Base-by-base conservation (phyloP, 1,140 invertebrate species). In the Euura saliciscinereae region DNA sequence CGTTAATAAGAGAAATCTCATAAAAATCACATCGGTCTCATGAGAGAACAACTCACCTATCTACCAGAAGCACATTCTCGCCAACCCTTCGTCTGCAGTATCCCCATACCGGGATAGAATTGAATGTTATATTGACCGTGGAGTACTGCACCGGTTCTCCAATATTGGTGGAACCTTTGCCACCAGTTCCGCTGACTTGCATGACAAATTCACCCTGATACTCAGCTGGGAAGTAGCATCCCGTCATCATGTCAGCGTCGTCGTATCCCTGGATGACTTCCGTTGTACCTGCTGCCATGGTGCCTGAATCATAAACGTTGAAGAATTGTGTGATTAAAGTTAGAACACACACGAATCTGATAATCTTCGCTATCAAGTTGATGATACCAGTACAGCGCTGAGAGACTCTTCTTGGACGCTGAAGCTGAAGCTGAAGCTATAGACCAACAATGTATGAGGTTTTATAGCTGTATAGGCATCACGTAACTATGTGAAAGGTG, bases 151-250 rank as follows among this genome's bases (percentile, higher is more conserved):
- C 88, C 45, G 86, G 87, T 59, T 89, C 86, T 46, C 83, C 82
- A 3, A 76, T 80, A 77, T 83, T 86, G 28, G 78, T 79, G 59
- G 86, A 85, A 69, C 81, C 79, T 70, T 75, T 77, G 59, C 78
- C 80, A 67, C 80, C 80, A 66, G 79, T 84, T 68, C 85, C 83
- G 77, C 83, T 88, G 68, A 89, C 89, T 85, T 93, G 92, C 84
- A 90, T 92, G 71, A 91, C 81, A 81, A 90, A 93, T 73, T 91
- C 90, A 42, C 92, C 92, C 85, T 93, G 92, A 74, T 90, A 90
- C 83, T 92, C 91, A 66, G 90, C 87, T n/a, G 91, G 89, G 82
- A 93, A 93, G 79, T 92, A 93, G 83, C 92, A 93, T 11, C 87
- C 84, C 42, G 85, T 85, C 75, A 78, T 80, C 2, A 59, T n/a